Evolutionary conservation across 2,888 invertebrate genomes (phyloP), one percentile per base, ranked within the genome.

Genomic region (Pandemis cinnamomeana): DNA sequence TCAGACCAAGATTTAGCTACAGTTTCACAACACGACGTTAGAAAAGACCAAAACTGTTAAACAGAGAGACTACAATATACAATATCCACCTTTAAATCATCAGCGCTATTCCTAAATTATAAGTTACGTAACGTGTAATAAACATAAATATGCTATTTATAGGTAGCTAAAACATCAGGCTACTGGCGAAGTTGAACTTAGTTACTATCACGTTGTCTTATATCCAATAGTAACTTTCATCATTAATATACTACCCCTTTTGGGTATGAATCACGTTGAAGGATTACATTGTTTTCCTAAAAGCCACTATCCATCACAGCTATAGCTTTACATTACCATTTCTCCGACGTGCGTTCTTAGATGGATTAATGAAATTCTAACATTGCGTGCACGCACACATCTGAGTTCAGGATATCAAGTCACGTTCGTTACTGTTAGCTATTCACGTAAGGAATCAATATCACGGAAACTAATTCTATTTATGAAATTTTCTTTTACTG

Each of bases 291-390:
- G 13, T 53, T 48, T 60, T 36, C 68, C 68, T 48, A 13, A 68
- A 68, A 68, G 60, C 46, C 46, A 51, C 60, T 68, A 60, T 60
- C 68, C 60, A 60, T 68, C 60, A 60, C 46, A 27, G 15, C 20
- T 20, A 42, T 46, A 36, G 46, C 36, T 68, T 15, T 36, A 46
- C 68, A 46, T 53, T 46, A 58, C 44, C 53, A 60, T 46, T 68
- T 51, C 27, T 48, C 67, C 42, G 53, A 42, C 15, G 20, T 58
- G 58, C 53, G 11, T 20, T 58, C 58, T 20, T 13, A 44, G 20
- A 61, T 44, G 48, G 42, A 73, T 69, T 51, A 55, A 66, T 69
- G 27, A 55, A 55, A 73, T 64, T 66, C 69, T 60, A 73, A 64
- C 42, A 67, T 53, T 36, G 51, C 41, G 36, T 27, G n/a, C 15